Evolutionary conservation across 2,113 vertebrate genomes (phyloP).

Genomic region (Pterocles orientalis): DNA sequence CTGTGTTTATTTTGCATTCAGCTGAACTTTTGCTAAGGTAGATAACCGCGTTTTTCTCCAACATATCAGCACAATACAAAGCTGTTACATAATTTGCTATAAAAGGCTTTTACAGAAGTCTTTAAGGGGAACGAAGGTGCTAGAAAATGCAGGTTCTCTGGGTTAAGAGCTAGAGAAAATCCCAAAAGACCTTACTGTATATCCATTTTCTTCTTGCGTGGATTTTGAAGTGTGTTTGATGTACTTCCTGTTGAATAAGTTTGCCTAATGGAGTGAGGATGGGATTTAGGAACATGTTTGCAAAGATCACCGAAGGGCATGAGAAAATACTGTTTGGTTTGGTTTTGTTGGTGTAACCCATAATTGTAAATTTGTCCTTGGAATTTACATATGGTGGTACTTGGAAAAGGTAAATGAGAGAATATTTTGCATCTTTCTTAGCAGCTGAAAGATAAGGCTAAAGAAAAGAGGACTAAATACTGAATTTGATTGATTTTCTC

Average conservation of each 20-base stretch:
- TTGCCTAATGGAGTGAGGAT: slow-evolving; percentile 14
- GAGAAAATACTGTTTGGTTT: slow-evolving; percentile 23
- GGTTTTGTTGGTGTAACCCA: not conserved
- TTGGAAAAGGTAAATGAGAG: not conserved
- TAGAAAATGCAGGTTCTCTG: not conserved
- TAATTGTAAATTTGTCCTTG: not conserved
- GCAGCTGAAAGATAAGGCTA: not conserved
- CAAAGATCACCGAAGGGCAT: not conserved
- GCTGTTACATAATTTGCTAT: not conserved
- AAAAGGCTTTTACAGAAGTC: not conserved
- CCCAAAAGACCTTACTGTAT: not conserved
- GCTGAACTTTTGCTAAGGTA: not conserved
- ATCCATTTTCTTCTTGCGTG: not conserved
- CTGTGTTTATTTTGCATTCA: not conserved
- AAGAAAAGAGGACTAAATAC: not conserved
- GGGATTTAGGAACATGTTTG: slow-evolving; percentile 29
- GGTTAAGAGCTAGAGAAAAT: not conserved
- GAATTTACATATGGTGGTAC: not conserved
- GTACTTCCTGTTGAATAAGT: not conserved
- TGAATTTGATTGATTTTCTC: not conserved
- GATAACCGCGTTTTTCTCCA: not conserved
- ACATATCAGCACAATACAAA: not conserved
- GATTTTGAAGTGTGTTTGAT: not conserved
- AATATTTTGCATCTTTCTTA: not conserved
- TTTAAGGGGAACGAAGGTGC: not conserved